A percentile compares a stretch with the other conserved stretches of the same genome.
Conservation (phyloP, 2,797 vertebrate species). For the Liasis olivaceus region DNA sequence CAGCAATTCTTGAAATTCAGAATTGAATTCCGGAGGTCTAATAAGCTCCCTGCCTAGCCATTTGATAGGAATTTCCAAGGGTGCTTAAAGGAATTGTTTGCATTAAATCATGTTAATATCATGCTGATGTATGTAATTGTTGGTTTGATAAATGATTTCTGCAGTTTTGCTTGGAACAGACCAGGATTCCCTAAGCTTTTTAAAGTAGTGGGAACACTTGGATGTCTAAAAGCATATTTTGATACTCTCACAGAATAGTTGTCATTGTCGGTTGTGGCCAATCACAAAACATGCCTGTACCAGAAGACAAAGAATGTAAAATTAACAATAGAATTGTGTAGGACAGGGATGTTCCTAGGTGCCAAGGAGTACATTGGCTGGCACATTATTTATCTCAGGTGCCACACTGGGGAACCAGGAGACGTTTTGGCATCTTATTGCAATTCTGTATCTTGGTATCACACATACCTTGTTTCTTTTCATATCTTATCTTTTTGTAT, state of each 20-base stretch:
- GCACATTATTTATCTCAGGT: neutral
- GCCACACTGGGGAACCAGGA: neutral
- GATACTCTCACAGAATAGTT: neutral
- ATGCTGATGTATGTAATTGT: neutral
- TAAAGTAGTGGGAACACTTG: neutral
- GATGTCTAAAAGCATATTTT: neutral
- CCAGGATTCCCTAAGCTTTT: neutral
- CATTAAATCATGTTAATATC: neutral
- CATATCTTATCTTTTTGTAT: neutral
- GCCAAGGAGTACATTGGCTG: neutral
- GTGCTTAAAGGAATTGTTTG: neutral
- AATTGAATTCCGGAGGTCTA: neutral
- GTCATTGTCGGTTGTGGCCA: neutral
- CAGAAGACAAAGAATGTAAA: neutral
- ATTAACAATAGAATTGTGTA: neutral
- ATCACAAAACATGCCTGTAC: neutral
- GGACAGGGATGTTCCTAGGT: neutral
- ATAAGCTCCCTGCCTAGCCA: neutral
- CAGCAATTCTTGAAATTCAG: constrained; percentile 7
- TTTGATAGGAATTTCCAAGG: neutral
- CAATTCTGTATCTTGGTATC: neutral
- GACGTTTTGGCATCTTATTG: neutral
- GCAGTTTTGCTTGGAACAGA: neutral
- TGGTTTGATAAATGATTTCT: neutral
- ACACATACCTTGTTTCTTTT: neutral